These are phyloP conservation scores for Dolichoris vasculosae DNA, from an alignment of 1,140 invertebrate genomes.

Conservation along the genomic window DNA sequence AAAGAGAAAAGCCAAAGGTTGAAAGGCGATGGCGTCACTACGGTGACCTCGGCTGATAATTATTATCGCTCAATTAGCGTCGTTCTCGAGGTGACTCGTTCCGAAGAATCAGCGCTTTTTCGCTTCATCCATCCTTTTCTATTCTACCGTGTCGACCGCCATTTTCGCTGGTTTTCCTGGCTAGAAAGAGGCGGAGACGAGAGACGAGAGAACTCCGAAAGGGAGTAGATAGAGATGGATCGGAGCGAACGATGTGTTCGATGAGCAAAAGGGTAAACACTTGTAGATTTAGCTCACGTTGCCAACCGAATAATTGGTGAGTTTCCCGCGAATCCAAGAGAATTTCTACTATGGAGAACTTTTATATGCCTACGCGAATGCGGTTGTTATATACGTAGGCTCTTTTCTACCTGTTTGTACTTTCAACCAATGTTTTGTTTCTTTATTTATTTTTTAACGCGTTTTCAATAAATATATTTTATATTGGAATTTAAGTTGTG, in stretches of 20 bases:
- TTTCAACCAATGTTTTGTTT: neutral
- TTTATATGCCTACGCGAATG: neutral
- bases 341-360: neutral
- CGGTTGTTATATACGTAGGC: neutral
- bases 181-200: neutral
- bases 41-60: constrained; percentile 59
- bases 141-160: neutral
- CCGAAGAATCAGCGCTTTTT: constrained; percentile 69
- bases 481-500: too few species aligned
- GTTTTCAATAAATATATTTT: too few species aligned
- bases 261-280: constrained; percentile 64
- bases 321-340: constrained; percentile 57
- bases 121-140: constrained; percentile 5
- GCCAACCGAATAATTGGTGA: constrained; percentile 72
- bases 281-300: constrained; percentile 74
- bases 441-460: neutral
- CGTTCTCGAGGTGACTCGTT: constrained; percentile 56
- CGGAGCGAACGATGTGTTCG: constrained; percentile 46
- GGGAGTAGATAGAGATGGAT: constrained; percentile 33
- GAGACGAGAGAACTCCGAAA: neutral
- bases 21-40: constrained; percentile 27
- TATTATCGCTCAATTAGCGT: constrained; percentile 62
- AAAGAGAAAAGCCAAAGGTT: neutral
- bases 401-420: neutral
- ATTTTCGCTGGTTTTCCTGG: constrained; percentile 13